Evolutionary conservation across 2,113 vertebrate species (phyloP).

Genomic region (Petrocephalus microphthalmus): DNA sequence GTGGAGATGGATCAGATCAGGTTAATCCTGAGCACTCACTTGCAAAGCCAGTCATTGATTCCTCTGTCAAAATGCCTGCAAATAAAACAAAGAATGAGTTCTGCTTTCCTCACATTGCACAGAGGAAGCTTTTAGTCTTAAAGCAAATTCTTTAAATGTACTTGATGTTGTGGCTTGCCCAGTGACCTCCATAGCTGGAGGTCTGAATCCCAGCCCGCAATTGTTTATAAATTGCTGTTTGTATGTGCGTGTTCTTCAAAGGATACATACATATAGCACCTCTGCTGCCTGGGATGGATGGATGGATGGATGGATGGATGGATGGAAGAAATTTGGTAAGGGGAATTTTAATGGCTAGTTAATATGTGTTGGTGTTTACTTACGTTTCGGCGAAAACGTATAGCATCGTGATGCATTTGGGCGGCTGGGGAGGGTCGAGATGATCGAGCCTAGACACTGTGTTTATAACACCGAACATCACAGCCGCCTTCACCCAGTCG

Average conservation of each 20-base stretch:
- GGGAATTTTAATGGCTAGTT: not conserved
- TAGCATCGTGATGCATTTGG: conserved; percentile 95
- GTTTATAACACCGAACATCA: conserved; percentile 90
- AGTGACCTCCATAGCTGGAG: not conserved
- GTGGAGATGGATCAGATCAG: not conserved
- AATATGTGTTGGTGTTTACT: conserved; percentile 41
- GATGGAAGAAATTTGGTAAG: not conserved
- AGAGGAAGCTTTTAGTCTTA: not conserved
- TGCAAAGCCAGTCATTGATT: conserved; percentile 5
- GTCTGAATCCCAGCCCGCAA: too few species aligned
- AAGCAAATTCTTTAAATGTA: not conserved
- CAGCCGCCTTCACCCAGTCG: conserved; percentile 91
- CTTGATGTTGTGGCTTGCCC: not conserved
- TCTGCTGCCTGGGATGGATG: not conserved
- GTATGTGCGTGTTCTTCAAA: not conserved
- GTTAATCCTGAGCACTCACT: not conserved
- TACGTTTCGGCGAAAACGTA: conserved; percentile 96
- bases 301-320: conserved; percentile 25
- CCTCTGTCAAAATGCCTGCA: conserved; percentile 1
- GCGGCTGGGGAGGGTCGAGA: conserved; percentile 85
- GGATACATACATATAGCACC: not conserved
- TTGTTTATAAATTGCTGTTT: not conserved
- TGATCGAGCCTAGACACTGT: conserved; percentile 87
- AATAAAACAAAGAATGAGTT: not conserved
- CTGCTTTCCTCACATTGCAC: not conserved